Conservation (phyloP, 2,113 vertebrate genomes). For the Desmodus rotundus region DNA sequence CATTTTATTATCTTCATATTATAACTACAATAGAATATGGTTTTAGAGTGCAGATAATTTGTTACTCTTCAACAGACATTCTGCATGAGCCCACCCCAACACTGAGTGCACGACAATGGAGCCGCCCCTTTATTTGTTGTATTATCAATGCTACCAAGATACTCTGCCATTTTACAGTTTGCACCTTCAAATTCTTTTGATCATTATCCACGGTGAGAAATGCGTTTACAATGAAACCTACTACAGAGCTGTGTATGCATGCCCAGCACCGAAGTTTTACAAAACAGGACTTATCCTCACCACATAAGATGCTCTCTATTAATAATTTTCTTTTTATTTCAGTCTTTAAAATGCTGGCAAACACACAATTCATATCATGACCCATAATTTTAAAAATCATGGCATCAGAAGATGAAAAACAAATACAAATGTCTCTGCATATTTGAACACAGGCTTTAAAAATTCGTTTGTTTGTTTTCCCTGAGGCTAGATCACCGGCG, state of each 20-base stretch:
- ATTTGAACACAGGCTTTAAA: not conserved
- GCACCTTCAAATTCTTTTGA: not conserved
- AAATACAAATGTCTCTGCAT: not conserved
- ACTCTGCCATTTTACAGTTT: not conserved
- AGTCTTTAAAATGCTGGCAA: not conserved
- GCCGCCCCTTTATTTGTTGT: not conserved
- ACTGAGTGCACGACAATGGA: not conserved
- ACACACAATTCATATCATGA: not conserved
- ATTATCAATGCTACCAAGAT: not conserved
- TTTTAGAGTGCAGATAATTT: not conserved
- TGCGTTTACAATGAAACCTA: not conserved
- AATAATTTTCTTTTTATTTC: not conserved
- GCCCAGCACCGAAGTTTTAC: not conserved
- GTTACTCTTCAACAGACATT: not conserved
- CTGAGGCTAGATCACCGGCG: not conserved
- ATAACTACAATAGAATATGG: not conserved
- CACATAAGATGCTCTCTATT: not conserved
- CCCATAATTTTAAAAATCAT: not conserved
- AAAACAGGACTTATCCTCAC: not conserved
- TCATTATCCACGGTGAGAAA: not conserved
- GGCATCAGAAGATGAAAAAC: not conserved
- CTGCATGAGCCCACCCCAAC: not conserved
- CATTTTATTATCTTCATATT: not conserved
- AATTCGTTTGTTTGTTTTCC: not conserved
- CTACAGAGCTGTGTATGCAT: rapidly evolving